Base-by-base conservation (phyloP, 1,140 invertebrate genomes). In the Bombus picipes region DNA sequence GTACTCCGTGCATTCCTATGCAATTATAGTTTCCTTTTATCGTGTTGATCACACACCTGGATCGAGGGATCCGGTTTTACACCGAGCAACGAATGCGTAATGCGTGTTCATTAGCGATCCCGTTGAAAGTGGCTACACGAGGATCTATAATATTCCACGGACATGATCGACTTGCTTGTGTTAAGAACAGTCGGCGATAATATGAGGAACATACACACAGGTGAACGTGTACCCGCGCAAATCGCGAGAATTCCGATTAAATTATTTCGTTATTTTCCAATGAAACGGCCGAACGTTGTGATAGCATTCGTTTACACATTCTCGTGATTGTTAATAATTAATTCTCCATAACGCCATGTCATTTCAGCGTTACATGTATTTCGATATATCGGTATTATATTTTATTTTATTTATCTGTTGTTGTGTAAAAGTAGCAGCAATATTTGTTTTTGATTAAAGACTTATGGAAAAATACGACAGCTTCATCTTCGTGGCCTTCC, bases 11-110 rank as follows among this genome's bases (percentile, higher is more conserved):
- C 79, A 88, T 86, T 88, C 87, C 66, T 76, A 15, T 2, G 82
- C 88, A 89, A 89, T 89, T 88, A 88, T 89, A 88, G 84, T 83
- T 71, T 87, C 88, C 85, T 89, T 89, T 87, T 89, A 89, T 89
- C 85, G 88, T 70, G 88, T 85, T 43, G 88, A 89, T 89, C 88
- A 83, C 87, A 81, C 88, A 89, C 80, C 87, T 89, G 88, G 88
- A 87, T 87, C 80, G 34, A 77, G 78, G 71, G 76, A 85, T 89
- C 88, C 81, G 88, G 88, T 89, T 89, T 89, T 82, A 81, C 83
- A 72, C 66, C 53, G 47, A 78, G 37, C 47, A 66, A 66, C 82
- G 82, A 78, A 78, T 59, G 75, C 81, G 79, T 75, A 86, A 74
- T 75, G 68, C 43, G 78, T 65, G 80, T 89, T 89, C 87, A 89